Conservation (phyloP, 2,888 invertebrate species). For the Hyles lineata region DNA sequence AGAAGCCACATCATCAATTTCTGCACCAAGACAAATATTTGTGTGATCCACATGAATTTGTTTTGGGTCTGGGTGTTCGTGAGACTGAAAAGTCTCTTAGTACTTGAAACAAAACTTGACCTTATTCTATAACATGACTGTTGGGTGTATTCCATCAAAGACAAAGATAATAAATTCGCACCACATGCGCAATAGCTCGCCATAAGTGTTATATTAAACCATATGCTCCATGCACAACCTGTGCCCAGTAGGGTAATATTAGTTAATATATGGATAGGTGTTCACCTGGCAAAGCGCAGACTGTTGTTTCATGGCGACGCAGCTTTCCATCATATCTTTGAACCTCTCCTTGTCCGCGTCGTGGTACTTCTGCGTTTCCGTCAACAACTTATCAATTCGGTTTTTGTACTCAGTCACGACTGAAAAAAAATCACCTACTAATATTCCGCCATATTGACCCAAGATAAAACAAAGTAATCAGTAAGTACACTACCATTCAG, state of each 20-base stretch:
- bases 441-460: not conserved
- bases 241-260: not conserved
- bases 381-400: conserved; percentile 68
- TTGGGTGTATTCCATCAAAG: no score
- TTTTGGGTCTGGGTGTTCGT: no score
- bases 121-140: no score
- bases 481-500: conserved; percentile 57
- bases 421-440: conserved; percentile 47
- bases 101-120: no score
- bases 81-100: no score
- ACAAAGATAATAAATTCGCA: no score
- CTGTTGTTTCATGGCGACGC: conserved; percentile 74
- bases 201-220: no score
- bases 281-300: conserved; percentile 69
- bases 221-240: no score
- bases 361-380: conserved; percentile 65
- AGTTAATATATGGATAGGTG: not conserved
- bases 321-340: conserved; percentile 73
- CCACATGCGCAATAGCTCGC: no score
- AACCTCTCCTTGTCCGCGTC: conserved; percentile 64
- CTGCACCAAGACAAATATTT: no score
- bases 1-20: no score
- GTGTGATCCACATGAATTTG: no score
- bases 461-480: not conserved
- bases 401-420: conserved; percentile 76